Evolutionary conservation across 2,113 vertebrate genomes (phyloP).

Genomic region (Thermophis baileyi): DNA sequence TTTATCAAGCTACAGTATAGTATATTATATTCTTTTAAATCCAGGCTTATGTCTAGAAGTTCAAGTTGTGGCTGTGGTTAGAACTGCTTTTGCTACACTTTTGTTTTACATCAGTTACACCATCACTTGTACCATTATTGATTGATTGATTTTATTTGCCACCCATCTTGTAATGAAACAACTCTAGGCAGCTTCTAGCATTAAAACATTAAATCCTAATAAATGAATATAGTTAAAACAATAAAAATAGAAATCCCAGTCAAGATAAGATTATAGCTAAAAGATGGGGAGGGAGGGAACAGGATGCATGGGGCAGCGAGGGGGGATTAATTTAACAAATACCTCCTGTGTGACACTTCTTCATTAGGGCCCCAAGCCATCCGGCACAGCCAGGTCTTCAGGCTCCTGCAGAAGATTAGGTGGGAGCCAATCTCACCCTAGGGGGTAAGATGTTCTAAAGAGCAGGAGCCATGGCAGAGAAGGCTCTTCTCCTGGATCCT

Average conservation of each 20-base stretch:
- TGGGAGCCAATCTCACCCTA: background rate
- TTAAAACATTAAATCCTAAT: background rate
- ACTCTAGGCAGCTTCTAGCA: background rate
- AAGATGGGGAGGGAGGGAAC: background rate
- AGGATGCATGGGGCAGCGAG: background rate
- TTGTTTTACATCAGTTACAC: background rate
- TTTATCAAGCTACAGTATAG: background rate
- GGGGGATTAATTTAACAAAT: background rate
- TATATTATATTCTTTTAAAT: background rate
- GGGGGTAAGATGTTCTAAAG: background rate
- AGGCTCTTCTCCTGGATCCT: background rate
- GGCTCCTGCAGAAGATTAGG: background rate
- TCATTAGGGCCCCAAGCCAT: background rate
- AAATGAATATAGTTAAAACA: too few relatives aligned
- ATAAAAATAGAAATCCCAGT: background rate
- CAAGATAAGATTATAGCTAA: background rate
- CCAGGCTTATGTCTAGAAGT: background rate
- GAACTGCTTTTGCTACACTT: background rate
- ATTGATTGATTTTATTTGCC: background rate
- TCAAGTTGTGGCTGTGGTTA: background rate
- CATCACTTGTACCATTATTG: background rate
- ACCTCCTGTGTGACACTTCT: background rate
- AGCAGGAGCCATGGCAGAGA: background rate
- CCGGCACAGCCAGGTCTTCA: background rate
- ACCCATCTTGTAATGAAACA: background rate